Conservation (phyloP, 2,113 vertebrate species). For the Rhombomys opimus region DNA sequence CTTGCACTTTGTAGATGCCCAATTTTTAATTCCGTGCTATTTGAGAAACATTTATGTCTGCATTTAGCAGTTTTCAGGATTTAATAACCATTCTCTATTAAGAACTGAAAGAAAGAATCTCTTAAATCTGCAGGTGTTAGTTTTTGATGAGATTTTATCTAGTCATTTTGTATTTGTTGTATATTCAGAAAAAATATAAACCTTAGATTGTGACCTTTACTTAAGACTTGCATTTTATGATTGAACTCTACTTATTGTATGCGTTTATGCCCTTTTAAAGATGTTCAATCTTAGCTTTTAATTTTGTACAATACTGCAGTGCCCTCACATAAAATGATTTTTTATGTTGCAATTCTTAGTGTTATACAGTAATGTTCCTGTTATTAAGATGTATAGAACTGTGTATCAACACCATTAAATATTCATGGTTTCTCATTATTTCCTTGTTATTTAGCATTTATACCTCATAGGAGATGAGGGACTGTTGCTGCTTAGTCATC, state of each 20-base stretch:
- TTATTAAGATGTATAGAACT: slow-evolving; percentile 13
- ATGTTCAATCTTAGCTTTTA: slow-evolving; percentile 32
- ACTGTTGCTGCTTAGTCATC: slow-evolving; percentile 19
- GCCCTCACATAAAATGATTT: not conserved
- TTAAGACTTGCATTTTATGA: not conserved
- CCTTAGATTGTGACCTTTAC: not conserved
- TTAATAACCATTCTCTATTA: not conserved
- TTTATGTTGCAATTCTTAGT: not conserved
- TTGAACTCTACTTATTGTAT: not conserved
- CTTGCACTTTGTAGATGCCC: not conserved
- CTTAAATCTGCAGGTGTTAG: not conserved
- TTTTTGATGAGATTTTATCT: not conserved
- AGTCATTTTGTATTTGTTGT: not conserved
- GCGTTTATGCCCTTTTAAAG: not conserved
- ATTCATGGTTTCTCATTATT: not conserved
- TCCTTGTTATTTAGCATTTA: not conserved
- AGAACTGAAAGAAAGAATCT: not conserved
- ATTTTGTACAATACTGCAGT: slow-evolving; percentile 11
- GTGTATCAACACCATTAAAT: slow-evolving; percentile 46
- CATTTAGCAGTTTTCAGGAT: not conserved
- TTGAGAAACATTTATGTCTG: not conserved
- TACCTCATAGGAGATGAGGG: not conserved
- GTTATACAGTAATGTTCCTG: not conserved
- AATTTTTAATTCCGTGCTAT: not conserved
- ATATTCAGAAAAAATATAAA: slow-evolving; percentile 1